Conservation (phyloP, 2,888 invertebrate species). For the Isotomurus palustris region DNA sequence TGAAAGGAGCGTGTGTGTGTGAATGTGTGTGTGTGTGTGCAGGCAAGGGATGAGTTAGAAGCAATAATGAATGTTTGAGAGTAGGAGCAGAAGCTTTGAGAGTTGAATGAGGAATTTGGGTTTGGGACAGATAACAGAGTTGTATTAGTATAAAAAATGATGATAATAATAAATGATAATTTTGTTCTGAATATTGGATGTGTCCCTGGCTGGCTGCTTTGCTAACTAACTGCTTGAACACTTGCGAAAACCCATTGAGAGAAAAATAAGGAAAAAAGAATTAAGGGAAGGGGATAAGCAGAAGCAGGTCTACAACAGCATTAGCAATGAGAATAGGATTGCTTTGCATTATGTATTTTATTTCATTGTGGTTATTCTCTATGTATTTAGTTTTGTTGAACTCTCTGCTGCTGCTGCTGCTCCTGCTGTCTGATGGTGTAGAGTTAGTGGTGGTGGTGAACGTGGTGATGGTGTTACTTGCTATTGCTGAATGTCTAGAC, state of each 20-base stretch:
- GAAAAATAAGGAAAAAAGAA: constrained; percentile 11
- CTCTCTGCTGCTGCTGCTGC: constrained; percentile 1
- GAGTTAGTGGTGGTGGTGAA: background rate
- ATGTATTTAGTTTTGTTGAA: constrained; percentile 7
- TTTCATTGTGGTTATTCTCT: constrained; percentile 8
- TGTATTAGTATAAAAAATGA: constrained; percentile 12
- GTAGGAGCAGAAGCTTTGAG: too few species aligned
- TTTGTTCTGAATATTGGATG: constrained; percentile 14
- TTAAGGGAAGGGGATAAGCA: constrained; percentile 1
- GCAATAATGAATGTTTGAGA: too few species aligned
- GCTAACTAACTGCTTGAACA: background rate
- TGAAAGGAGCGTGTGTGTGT: too few species aligned
- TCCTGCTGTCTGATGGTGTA: background rate
- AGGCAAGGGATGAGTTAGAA: too few species aligned
- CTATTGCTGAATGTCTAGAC: constrained; percentile 30
- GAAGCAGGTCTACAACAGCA: background rate
- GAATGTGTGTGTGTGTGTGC: too few species aligned
- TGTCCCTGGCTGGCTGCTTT: background rate
- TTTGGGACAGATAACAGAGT: constrained; percentile 7
- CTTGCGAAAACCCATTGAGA: constrained; percentile 10
- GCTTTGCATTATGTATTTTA: constrained; percentile 8
- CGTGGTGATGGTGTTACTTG: background rate
- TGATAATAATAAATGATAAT: constrained; percentile 16
- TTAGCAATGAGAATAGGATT: background rate
- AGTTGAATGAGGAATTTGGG: constrained; percentile 8